Conservation (phyloP, 2,113 vertebrate genomes). For the Sinocyclocheilus anophthalmus region DNA sequence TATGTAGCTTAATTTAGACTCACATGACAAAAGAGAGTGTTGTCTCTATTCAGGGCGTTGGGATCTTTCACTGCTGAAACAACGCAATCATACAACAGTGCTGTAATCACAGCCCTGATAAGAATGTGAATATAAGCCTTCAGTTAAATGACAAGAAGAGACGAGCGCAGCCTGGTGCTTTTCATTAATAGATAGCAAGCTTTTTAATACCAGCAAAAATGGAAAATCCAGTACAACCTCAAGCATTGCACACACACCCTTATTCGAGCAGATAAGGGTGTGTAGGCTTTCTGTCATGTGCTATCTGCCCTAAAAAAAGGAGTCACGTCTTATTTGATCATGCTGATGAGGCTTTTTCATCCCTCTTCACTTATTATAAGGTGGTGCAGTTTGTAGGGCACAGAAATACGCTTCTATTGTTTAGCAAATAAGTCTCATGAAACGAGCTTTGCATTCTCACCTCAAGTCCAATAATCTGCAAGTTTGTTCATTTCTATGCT, state of each 20-base stretch:
- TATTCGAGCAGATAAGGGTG: conserved; percentile 19
- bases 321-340: conserved; percentile 13
- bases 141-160: conserved; percentile 34
- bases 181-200: conserved; percentile 19
- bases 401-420: background rate
- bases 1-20: conserved; percentile 43
- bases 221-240: conserved; percentile 29
- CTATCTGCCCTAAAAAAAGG: background rate
- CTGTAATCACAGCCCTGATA: conserved; percentile 50
- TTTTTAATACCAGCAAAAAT: background rate
- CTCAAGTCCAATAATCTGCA: background rate
- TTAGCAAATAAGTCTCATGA: background rate
- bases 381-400: background rate
- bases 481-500: background rate
- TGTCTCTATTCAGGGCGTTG: conserved; percentile 47
- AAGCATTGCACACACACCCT: conserved; percentile 22
- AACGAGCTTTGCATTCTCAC: conserved; percentile 5
- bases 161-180: conserved; percentile 13
- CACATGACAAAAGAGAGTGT: conserved; percentile 44
- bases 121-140: conserved; percentile 37
- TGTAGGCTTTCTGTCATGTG: conserved; percentile 12
- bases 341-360: background rate
- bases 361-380: background rate
- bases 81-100: background rate
- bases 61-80: conserved; percentile 15